Evolutionary conservation across 2,797 vertebrate genomes (phyloP).

Genomic region (Hypotaenidia okinawae): DNA sequence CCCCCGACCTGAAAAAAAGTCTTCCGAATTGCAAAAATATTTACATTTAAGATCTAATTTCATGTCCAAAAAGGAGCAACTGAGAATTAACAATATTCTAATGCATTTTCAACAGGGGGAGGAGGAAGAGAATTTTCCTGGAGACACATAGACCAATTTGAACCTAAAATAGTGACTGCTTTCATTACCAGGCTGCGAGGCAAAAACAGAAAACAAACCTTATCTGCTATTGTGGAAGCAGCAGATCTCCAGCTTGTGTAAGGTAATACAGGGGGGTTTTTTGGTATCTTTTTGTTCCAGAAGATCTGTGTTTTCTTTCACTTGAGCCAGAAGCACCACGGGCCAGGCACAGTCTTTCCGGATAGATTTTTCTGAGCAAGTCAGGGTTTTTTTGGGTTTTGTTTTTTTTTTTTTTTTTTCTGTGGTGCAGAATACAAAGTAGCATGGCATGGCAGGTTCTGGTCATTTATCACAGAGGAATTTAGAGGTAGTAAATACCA

Average conservation of each 20-base stretch:
- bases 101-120: background rate
- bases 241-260: background rate
- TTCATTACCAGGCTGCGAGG: background rate
- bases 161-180: background rate
- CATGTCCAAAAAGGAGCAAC: background rate
- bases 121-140: background rate
- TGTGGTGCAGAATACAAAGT: background rate
- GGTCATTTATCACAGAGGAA: background rate
- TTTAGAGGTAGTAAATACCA: constrained; percentile 5
- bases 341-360: background rate
- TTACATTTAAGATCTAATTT: background rate
- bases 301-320: constrained; percentile 19
- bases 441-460: background rate
- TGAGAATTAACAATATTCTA: background rate
- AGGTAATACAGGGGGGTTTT: background rate
- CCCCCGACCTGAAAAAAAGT: background rate
- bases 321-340: constrained; percentile 5
- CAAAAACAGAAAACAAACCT: background rate
- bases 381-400: background rate
- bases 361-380: constrained; percentile 2
- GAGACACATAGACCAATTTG: background rate
- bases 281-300: background rate
- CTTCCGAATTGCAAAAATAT: background rate
- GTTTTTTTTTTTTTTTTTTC: background rate
- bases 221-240: background rate